A percentile compares a stretch with the other conserved stretches of the same genome.
Evolutionary conservation across 1,140 invertebrate species (phyloP).

Genomic region (Helicorthomorpha holstii): DNA sequence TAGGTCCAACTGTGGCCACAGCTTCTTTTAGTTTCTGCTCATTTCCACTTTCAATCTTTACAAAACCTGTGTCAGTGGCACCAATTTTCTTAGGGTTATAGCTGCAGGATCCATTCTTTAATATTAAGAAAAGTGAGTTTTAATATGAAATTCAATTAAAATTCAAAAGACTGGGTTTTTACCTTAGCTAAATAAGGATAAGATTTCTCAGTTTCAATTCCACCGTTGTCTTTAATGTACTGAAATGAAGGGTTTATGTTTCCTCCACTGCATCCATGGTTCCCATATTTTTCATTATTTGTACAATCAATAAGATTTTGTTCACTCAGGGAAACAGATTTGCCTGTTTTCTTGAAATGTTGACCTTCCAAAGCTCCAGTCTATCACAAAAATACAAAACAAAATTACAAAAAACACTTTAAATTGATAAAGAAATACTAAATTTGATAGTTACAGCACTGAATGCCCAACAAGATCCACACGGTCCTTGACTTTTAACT

Average conservation of each 20-base stretch:
- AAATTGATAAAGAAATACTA: too few relatives aligned
- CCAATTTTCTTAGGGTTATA: background rate
- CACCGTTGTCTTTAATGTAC: conserved; percentile 41
- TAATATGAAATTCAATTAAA: background rate
- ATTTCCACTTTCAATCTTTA: background rate
- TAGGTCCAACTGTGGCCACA: conserved; percentile 23
- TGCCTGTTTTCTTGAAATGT: conserved; percentile 25
- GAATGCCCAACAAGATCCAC: conserved; percentile 21
- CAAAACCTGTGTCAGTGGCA: background rate
- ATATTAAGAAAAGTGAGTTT: background rate
- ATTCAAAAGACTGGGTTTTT: background rate
- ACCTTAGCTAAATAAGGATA: conserved; percentile 27
- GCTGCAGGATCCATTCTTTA: background rate
- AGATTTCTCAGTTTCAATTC: conserved; percentile 38
- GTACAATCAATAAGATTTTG: conserved; percentile 6
- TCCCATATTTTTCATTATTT: conserved; percentile 28
- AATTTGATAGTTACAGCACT: conserved; percentile 8
- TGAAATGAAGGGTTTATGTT: conserved; percentile 41
- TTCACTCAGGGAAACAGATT: conserved; percentile 24
- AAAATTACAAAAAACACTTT: too few relatives aligned
- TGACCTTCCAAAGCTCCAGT: conserved; percentile 36
- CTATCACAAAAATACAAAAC: too few relatives aligned
- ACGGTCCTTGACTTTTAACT: conserved; percentile 26
- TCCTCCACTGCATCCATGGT: conserved; percentile 51
- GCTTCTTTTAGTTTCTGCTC: conserved; percentile 19